Conservation (phyloP, 2,888 invertebrate species). For the Stegana nigrithorax region DNA sequence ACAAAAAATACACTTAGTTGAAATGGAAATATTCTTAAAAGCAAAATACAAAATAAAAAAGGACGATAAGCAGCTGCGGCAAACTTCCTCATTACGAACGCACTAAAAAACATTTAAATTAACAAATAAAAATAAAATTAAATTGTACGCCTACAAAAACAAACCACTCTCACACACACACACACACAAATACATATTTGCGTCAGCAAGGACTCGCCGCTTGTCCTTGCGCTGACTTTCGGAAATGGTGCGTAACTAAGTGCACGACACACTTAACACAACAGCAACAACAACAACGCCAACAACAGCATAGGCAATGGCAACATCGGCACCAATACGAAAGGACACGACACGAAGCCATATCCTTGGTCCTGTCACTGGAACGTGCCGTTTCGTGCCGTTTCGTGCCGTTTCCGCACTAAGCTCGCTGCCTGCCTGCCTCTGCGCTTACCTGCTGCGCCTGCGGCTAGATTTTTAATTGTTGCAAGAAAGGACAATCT, state of each 20-base stretch:
- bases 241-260: constrained; percentile 59
- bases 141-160: constrained; percentile 15
- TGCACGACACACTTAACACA: constrained; percentile 32
- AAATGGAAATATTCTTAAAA: not conserved
- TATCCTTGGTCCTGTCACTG: not conserved
- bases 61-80: not conserved
- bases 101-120: constrained; percentile 3
- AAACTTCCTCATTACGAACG: no score
- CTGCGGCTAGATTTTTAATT: constrained; percentile 5
- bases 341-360: no score
- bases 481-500: not conserved
- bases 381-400: no score
- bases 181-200: no score
- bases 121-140: constrained; percentile 32
- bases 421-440: not conserved
- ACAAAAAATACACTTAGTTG: no score
- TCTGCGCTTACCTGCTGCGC: not conserved
- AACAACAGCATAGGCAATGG: not conserved
- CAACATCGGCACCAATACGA: no score
- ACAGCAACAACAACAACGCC: not conserved
- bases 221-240: not conserved
- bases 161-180: constrained; percentile 24
- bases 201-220: not conserved
- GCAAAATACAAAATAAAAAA: not conserved
- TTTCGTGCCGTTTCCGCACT: not conserved